Evolutionary conservation across 2,797 vertebrate species (phyloP), one percentile per base, ranked within the genome.

Genomic region (Macrochelys suwanniensis): DNA sequence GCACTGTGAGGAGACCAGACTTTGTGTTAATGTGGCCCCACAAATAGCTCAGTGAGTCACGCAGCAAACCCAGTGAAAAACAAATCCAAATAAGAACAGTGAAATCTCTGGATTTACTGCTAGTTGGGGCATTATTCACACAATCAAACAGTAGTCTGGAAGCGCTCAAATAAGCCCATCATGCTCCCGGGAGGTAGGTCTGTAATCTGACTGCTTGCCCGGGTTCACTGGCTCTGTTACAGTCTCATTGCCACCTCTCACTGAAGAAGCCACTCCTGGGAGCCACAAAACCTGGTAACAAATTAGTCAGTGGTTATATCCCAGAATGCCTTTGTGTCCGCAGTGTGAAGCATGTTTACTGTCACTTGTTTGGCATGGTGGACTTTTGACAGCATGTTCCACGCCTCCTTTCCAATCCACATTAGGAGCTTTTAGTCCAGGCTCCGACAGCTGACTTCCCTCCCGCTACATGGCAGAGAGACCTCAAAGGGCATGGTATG

Each of bases 351-450:
- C 26, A 47, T 33, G 78, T 53, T 96, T 91, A 76, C 47, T 53
- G 26, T 56, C 71, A 74, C 50, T 79, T 76, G 71, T 57, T 89
- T 0, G 0, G 51, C 57, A 51, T 88, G 33, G 26, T 91, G 90
- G 84, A 65, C 37, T 92, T 95, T 28, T 91, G 89, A 95, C 90
- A 96, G 31, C 50, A 86, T 54, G 61, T 86, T 90, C 95, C 89
- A 97, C 87, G 85, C 86, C 89, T 93, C 87, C 77, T 96, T 96
- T 96, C 74, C 61, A 80, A 93, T 53, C n/a, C 68, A 89, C 89
- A 42, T 94, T 79, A 89, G 65, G 79, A 94, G 71, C 83, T 78
- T 92, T 65, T 90, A 89, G 94, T 90, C 87, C 83, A 92, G 91
- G 65, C 33, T 7, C 19, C 89, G 6, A 42, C 11, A 71, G 68